A percentile compares a stretch with the other conserved stretches of the same genome.
phyloP scores from a whole-genome alignment of 2,888 invertebrate genomes.

The Scaeva pyrastri region DNA sequence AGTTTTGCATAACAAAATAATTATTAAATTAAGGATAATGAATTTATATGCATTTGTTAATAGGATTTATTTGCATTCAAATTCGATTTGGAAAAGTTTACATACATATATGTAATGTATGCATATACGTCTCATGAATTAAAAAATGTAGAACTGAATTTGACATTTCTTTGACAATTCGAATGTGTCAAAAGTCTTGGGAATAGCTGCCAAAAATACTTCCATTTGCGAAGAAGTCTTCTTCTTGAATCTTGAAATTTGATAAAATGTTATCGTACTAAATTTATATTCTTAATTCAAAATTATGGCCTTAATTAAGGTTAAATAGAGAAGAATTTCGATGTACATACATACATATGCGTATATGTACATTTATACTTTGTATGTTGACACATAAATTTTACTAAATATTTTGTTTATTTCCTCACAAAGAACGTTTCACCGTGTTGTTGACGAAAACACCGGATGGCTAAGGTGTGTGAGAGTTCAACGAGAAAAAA shows the following conservation, averaged over 20 bases:
- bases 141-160: background rate
- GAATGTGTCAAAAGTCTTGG: slow-evolving; percentile 51
- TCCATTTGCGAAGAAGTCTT: background rate
- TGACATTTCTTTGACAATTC: slow-evolving; percentile 47
- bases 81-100: too few relatives aligned
- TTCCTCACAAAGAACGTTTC: background rate
- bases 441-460: slow-evolving; percentile 7
- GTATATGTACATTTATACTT: too few relatives aligned
- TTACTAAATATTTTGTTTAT: slow-evolving; percentile 29
- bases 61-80: too few relatives aligned
- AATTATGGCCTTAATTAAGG: slow-evolving; percentile 69
- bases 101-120: too few relatives aligned
- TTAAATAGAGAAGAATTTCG: slow-evolving; percentile 39
- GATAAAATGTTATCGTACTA: slow-evolving; percentile 66
- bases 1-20: too few relatives aligned
- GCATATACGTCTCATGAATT: background rate
- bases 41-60: too few relatives aligned
- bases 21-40: too few relatives aligned
- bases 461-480: background rate
- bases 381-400: slow-evolving; percentile 44
- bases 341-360: background rate
- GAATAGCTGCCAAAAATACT: slow-evolving; percentile 9
- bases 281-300: slow-evolving; percentile 70
- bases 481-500: slow-evolving; percentile 23
- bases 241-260: background rate